phyloP scores from a whole-genome alignment of 2,113 vertebrate genomes.

The Myotis brandtii region DNA sequence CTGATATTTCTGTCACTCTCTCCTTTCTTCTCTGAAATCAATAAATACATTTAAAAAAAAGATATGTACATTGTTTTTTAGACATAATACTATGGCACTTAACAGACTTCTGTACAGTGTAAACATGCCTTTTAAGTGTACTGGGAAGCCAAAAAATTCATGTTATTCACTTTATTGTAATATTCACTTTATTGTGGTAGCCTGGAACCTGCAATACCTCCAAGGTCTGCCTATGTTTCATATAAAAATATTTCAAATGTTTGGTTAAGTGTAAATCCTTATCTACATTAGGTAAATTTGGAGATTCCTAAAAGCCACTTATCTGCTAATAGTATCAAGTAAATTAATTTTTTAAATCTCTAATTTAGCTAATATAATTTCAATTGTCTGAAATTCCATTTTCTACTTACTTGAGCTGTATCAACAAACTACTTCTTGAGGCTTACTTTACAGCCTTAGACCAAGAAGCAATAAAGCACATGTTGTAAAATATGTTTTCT shows the following conservation, averaged over 20 bases:
- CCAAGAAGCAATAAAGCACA: not conserved
- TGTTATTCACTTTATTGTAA: no score
- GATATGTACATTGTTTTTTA: not conserved
- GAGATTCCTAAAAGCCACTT: slow-evolving; percentile 20
- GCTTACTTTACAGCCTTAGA: not conserved
- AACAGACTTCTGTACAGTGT: not conserved
- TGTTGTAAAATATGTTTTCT: not conserved
- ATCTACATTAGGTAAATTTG: not conserved
- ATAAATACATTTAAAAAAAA: no score
- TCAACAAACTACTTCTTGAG: not conserved
- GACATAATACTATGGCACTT: not conserved
- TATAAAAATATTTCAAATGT: not conserved
- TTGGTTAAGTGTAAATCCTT: slow-evolving; percentile 21
- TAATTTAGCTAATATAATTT: not conserved
- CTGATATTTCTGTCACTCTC: no score
- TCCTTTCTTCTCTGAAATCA: no score
- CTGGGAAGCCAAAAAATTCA: not conserved
- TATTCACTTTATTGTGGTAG: no score
- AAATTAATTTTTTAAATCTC: slow-evolving; percentile 3
- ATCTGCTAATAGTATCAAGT: not conserved
- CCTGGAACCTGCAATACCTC: no score
- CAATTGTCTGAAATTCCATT: slow-evolving; percentile 24
- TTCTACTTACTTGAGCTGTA: slow-evolving; percentile 11
- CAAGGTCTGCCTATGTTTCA: not conserved
- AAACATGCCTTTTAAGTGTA: not conserved